Conservation (phyloP, 2,113 vertebrate genomes). For the Oreochromis niloticus region DNA sequence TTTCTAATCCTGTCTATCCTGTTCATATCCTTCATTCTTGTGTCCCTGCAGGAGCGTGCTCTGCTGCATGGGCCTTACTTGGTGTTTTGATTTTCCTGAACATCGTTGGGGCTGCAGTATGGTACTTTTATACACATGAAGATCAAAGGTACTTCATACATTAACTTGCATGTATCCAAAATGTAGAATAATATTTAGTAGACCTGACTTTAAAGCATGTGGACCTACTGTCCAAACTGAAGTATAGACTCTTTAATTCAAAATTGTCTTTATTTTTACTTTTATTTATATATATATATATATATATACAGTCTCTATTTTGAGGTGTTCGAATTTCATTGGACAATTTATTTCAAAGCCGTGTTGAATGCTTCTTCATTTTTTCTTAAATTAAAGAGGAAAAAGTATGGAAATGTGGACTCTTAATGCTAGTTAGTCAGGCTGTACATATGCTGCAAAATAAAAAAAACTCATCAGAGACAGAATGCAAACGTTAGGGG, state of each 20-base stretch:
- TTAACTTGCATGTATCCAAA: neutral
- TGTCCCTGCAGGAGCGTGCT: too few species aligned
- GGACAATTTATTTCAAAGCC: neutral
- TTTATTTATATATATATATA: rapidly evolving
- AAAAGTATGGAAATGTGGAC: neutral
- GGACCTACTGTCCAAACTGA: neutral
- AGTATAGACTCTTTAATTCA: neutral
- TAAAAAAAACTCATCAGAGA: neutral
- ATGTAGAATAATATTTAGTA: neutral
- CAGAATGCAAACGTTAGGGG: neutral
- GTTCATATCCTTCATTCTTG: neutral
- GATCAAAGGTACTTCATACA: too few species aligned
- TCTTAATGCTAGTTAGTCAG: neutral
- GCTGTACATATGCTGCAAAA: neutral
- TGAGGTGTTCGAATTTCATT: neutral
- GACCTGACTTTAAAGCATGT: neutral
- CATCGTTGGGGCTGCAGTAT: too few species aligned
- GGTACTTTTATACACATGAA: neutral
- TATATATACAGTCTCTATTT: neutral
- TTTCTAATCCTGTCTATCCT: neutral
- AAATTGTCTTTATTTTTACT: neutral
- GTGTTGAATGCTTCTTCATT: neutral
- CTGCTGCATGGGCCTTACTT: too few species aligned
- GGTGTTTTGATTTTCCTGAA: too few species aligned
- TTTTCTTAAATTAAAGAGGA: neutral